These are phyloP conservation scores for Pegoplata infirma DNA, from an alignment of 2,888 invertebrate species.

Conservation along the genomic window DNA sequence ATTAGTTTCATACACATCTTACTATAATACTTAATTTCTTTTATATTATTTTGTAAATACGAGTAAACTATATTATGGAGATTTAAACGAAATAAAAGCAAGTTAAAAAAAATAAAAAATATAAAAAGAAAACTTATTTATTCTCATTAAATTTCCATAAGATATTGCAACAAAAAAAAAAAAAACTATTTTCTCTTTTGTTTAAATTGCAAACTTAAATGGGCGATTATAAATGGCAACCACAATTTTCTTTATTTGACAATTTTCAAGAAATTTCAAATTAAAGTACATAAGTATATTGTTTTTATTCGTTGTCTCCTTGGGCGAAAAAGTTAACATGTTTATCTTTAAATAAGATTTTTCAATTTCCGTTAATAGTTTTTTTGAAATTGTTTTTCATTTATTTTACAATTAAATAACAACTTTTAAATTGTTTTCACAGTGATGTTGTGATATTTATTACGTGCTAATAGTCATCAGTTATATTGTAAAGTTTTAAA, in stretches of 20 bases:
- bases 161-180: conserved; percentile 4
- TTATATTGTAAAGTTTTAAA: too few relatives aligned
- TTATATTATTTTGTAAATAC: background rate
- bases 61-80: background rate
- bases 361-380: conserved; percentile 46
- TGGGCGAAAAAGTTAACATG: conserved; percentile 32
- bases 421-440: conserved; percentile 24
- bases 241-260: conserved; percentile 36
- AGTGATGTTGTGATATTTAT: conserved; percentile 4
- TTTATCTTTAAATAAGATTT: conserved; percentile 51
- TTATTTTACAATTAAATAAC: conserved; percentile 44
- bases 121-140: conserved; percentile 12
- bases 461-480: too few relatives aligned
- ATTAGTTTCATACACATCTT: conserved; percentile 38
- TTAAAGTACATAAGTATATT: conserved; percentile 5
- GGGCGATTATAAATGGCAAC: background rate
- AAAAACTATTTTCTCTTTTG: conserved; percentile 7
- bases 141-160: conserved; percentile 48
- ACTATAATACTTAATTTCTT: conserved; percentile 26
- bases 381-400: too few relatives aligned
- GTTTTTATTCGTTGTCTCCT: conserved; percentile 20
- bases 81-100: background rate
- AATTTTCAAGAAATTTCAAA: conserved; percentile 24
- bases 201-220: conserved; percentile 8
- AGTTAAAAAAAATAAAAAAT: background rate